Evolutionary conservation across 2,888 invertebrate genomes (phyloP).

Genomic region (Hypomecis punctinalis): DNA sequence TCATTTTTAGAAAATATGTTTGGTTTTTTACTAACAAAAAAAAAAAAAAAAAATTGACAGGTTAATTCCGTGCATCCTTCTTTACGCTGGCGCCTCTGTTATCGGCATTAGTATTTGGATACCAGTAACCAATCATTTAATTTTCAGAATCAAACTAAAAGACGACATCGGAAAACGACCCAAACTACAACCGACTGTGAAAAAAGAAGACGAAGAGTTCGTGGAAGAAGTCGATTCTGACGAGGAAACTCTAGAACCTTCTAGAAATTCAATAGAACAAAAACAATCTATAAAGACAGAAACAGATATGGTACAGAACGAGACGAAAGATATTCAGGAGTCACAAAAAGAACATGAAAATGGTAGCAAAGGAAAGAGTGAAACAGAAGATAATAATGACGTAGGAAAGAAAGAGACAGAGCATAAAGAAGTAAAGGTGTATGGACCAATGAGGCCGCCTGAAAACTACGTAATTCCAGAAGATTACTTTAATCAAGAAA

Average conservation of each 20-base stretch:
- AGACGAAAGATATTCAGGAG: constrained; percentile 23
- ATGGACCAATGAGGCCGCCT: constrained; percentile 80
- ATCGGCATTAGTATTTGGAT: too few species aligned
- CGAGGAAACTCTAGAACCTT: constrained; percentile 55
- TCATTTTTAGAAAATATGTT: too few species aligned
- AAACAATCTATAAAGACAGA: constrained; percentile 19
- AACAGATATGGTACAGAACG: constrained; percentile 6
- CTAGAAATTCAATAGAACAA: constrained; percentile 23
- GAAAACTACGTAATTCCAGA: constrained; percentile 78
- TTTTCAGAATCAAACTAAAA: constrained; percentile 75
- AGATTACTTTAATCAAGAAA: constrained; percentile 74
- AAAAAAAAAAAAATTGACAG: too few species aligned
- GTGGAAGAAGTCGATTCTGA: constrained; percentile 83
- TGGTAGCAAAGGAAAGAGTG: constrained; percentile 25
- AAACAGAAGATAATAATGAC: constrained; percentile 12
- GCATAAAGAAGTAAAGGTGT: constrained; percentile 52
- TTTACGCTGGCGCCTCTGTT: too few species aligned
- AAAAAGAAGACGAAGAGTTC: constrained; percentile 72
- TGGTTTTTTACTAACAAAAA: too few species aligned
- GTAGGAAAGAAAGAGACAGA: constrained; percentile 19
- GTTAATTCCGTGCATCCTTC: too few species aligned
- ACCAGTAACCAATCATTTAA: neutral
- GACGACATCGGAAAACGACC: constrained; percentile 63
- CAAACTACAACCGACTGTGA: constrained; percentile 55
- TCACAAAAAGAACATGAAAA: constrained; percentile 20